phyloP scores from a whole-genome alignment of 2,113 vertebrate genomes.

The Chrysochloris asiatica region DNA sequence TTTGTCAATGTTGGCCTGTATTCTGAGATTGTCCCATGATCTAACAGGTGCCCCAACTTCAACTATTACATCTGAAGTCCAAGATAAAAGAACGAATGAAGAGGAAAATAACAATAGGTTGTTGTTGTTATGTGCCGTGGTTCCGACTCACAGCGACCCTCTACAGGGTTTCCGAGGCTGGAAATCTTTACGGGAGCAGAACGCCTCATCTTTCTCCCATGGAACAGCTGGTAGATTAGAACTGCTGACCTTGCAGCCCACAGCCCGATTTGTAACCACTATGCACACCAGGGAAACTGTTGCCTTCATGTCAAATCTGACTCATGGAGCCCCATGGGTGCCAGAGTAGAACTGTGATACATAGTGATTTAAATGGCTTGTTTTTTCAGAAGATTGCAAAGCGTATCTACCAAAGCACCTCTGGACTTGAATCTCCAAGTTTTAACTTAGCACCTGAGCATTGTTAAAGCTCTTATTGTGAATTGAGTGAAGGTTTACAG shows the following conservation, averaged over 20 bases:
- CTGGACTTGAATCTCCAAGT: background rate
- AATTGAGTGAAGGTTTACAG: too few species aligned
- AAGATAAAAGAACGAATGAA: constrained; percentile 34
- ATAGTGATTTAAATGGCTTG: background rate
- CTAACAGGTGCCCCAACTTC: background rate
- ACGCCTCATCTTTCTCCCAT: too few species aligned
- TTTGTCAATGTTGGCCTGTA: background rate
- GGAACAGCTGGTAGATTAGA: too few species aligned
- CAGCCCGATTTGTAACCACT: too few species aligned
- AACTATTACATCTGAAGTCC: background rate
- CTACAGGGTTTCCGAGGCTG: too few species aligned
- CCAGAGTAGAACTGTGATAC: background rate
- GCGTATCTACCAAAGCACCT: background rate
- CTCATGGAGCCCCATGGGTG: background rate
- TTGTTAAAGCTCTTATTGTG: background rate
- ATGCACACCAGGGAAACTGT: background rate
- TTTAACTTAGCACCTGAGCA: background rate
- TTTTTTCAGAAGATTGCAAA: background rate
- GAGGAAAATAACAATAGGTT: background rate
- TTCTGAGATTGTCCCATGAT: background rate
- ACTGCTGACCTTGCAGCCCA: too few species aligned
- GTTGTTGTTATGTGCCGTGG: too few species aligned
- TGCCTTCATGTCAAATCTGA: background rate
- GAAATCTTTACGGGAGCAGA: too few species aligned
- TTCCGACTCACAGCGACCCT: too few species aligned